Base-by-base conservation (phyloP, 2,113 vertebrate species). In the Paramisgurnus dabryanus region DNA sequence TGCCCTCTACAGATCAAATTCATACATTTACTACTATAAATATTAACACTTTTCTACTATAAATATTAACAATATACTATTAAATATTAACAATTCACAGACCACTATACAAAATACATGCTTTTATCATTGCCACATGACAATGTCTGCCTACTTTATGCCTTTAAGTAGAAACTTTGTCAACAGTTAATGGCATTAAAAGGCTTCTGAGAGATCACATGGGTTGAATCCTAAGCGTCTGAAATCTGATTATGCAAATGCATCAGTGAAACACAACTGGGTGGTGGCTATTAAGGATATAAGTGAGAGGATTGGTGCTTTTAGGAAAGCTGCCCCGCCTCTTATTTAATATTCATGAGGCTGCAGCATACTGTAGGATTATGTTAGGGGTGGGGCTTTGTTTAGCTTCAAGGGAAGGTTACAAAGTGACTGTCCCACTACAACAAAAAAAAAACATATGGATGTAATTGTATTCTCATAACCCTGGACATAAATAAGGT, bases 231-330 rank as follows among this genome's bases (percentile, higher is more conserved):
- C 78, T 92, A 93, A 94, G 89, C 86, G 74, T 87, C 85, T 92
- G 49, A 95, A 96, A 97, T 94, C 86, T 91, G 95, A 95, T 97
- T 97, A 95, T 91, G 87, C 87, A 88, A 76, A 91, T 88, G 72
- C 75, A 78, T 84, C 63, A 84, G 87, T 89, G 91, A 85, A 81
- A 88, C 90, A 82, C 89, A 88, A 83, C 79, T 80, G 83, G 79
- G 87, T 76, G 76, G 86, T 87, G 87, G 87, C 1, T 87, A 83
- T 87, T 82, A 45, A 85, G 85, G 86, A 85, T 88, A 92, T 91
- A 86, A 91, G 80, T 65, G 0, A 84, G 65, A 7, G 71, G 84
- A 90, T 92, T 91, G 91, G 90, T 81, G 78, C 82, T 80, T 15
- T 73, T 22, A 22, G 73, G 87, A 84, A 80, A 85, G 86, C 50